Evolutionary conservation across 2,113 vertebrate genomes (phyloP).

Genomic region (Gobius niger): DNA sequence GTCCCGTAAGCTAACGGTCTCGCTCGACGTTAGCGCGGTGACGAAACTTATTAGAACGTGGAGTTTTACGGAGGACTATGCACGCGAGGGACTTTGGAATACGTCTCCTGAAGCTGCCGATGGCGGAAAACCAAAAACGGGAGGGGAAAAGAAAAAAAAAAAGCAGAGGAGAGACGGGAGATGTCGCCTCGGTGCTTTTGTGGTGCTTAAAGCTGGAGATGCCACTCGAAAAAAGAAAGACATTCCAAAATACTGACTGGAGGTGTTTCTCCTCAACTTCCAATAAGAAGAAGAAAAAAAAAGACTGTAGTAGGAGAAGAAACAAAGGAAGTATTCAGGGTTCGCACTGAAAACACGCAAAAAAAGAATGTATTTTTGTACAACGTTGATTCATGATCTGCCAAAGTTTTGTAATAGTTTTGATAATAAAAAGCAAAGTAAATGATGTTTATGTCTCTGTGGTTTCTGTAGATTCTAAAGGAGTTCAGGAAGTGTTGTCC

Average conservation of each 20-base stretch:
- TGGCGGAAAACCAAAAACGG: slow-evolving; percentile 8
- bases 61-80: slow-evolving; percentile 18
- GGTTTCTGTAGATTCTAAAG: slow-evolving; percentile 19
- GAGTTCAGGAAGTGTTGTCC: too few species aligned
- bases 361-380: slow-evolving; percentile 73
- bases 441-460: slow-evolving; percentile 21
- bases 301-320: slow-evolving; percentile 26
- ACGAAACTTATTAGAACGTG: slow-evolving; percentile 16
- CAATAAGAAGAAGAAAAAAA: too few species aligned
- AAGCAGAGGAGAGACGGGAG: slow-evolving; percentile 33
- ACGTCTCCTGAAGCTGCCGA: slow-evolving; percentile 40
- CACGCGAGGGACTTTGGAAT: slow-evolving; percentile 27
- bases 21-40: slow-evolving; percentile 17
- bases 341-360: slow-evolving; percentile 51
- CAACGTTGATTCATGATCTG: slow-evolving; percentile 56
- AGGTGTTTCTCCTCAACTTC: slow-evolving; percentile 61
- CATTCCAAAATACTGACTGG: slow-evolving; percentile 72
- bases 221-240: slow-evolving; percentile 59
- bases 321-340: slow-evolving; percentile 59
- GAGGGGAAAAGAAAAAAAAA: too few species aligned
- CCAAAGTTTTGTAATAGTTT: slow-evolving; percentile 69
- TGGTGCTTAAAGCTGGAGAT: slow-evolving; percentile 55
- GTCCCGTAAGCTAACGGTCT: slow-evolving; percentile 10
- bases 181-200: slow-evolving; percentile 47
- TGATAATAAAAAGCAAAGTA: slow-evolving; percentile 58